A percentile compares a stretch with the other conserved stretches of the same genome.
Conservation (phyloP, 2,888 invertebrate genomes). For the Xestobium rufovillosum region DNA sequence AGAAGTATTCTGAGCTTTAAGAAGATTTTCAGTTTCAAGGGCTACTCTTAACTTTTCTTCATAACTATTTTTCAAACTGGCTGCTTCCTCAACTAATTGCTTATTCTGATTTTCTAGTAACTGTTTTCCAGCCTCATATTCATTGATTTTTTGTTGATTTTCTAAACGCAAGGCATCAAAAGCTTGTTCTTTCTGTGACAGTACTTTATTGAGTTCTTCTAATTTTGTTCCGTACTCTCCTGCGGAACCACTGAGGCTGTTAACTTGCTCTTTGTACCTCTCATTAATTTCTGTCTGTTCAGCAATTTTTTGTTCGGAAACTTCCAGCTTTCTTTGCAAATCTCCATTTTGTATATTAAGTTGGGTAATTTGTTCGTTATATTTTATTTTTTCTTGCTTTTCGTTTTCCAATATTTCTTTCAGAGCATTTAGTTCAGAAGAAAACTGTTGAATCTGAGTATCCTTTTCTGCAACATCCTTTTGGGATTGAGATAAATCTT, state of each 20-base stretch:
- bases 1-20: conserved; percentile 9
- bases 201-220: conserved; percentile 1
- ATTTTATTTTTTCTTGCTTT: conserved; percentile 12
- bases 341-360: conserved; percentile 19
- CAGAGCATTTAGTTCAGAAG: conserved; percentile 12
- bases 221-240: neutral
- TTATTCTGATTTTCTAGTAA: too few species aligned
- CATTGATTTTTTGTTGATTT: neutral
- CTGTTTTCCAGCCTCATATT: too few species aligned
- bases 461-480: conserved; percentile 14
- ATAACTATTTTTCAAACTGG: too few species aligned
- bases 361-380: conserved; percentile 18
- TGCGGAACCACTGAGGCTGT: neutral
- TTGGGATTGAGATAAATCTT: conserved; percentile 21
- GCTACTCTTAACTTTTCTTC: conserved; percentile 25
- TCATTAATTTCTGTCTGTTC: neutral
- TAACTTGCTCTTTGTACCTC: neutral
- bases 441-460: conserved; percentile 9
- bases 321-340: conserved; percentile 16
- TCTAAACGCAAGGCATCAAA: neutral
- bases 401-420: conserved; percentile 16
- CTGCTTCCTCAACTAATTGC: too few species aligned
- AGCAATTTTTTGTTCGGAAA: neutral
- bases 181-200: neutral
- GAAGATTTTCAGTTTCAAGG: conserved; percentile 16